These are phyloP conservation scores for Drosophila nigrodunni DNA, from an alignment of 1,140 invertebrate genomes.

Conservation along the genomic window DNA sequence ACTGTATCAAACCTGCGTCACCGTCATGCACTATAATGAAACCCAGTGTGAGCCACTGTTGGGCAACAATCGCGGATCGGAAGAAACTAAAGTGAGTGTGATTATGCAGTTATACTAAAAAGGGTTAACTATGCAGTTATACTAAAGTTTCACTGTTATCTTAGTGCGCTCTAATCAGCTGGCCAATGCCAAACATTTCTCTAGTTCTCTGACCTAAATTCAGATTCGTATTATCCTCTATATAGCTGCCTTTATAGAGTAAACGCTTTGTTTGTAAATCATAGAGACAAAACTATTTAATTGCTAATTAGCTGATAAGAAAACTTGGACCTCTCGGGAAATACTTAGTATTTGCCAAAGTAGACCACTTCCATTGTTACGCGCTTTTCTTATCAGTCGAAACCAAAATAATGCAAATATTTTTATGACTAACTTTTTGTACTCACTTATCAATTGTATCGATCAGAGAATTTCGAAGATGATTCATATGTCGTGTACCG, in stretches of 20 bases:
- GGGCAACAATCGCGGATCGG: conserved; percentile 72
- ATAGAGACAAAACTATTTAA: conserved; percentile 7
- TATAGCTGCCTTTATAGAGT: background rate
- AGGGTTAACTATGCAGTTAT: background rate
- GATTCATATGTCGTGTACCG: conserved; percentile 6
- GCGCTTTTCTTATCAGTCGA: conserved; percentile 22
- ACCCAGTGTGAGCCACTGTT: conserved; percentile 71
- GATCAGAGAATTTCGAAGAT: conserved; percentile 28
- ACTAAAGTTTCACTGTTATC: background rate
- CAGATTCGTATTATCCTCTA: background rate
- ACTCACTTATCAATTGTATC: conserved; percentile 6
- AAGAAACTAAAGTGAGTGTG: conserved; percentile 69
- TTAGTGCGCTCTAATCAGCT: background rate
- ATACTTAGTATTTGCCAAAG: conserved; percentile 2
- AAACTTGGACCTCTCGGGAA: background rate
- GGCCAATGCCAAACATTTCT: too few species aligned
- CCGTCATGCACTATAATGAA: conserved; percentile 68
- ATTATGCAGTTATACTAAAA: conserved; percentile 5
- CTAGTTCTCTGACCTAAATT: too few species aligned
- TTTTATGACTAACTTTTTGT: conserved; percentile 36
- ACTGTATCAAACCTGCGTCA: conserved; percentile 77
- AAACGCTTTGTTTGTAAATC: background rate
- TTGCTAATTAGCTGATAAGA: conserved; percentile 47
- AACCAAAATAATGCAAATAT: conserved; percentile 34
- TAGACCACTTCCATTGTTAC: conserved; percentile 13